Evolutionary conservation across 1,140 invertebrate species (phyloP), one percentile per base, ranked within the genome.

Genomic region (Sycophila sp.): DNA sequence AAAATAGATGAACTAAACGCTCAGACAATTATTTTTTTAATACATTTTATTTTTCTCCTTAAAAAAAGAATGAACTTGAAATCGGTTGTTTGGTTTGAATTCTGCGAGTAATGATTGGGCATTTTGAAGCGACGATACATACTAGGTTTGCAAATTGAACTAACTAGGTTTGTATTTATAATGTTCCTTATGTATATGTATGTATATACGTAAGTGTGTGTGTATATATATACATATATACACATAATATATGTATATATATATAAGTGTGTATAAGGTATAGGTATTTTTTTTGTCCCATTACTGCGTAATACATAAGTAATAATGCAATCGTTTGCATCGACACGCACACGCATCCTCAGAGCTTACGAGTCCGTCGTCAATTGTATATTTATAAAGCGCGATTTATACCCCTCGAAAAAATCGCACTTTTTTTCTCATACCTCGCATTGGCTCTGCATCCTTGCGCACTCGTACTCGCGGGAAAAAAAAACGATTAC

Each of bases 1-100:
- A 4, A n/a, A 36, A 32, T 11, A 13, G 8, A 36, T 6, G 3
- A 36, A 36, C 4, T 17, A 34, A 56, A 17, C 30, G n/a, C 26
- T 32, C 15, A 28, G 6, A 36, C 13, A 10, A 4, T 17, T 58
- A 22, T 42, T 81, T 78, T 80, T 80, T 81, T 75, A 77, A 80
- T 78, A 81, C 75, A 80, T 82, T 80, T 81, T 82, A 73, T 78
- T 78, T 82, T 80, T 80, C 77, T 79, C 66, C 78, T 82, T 83
- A 80, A 83, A 83, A 83, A 83, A 83, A 83, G 81, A 83, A 81
- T 82, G 75, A 83, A 81, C 77, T 81, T 80, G 78, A 80, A 83
- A 82, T 82, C 58, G 76, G 65, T 79, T 76, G 75, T 73, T 59
- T 77, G 73, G 73, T 77, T 77, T 66, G 78, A 74, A 80, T 80